A percentile compares a stretch with the other conserved stretches of the same genome.
Evolutionary conservation across 2,113 vertebrate species (phyloP).

Genomic region (Campylomormyrus tamandua): DNA sequence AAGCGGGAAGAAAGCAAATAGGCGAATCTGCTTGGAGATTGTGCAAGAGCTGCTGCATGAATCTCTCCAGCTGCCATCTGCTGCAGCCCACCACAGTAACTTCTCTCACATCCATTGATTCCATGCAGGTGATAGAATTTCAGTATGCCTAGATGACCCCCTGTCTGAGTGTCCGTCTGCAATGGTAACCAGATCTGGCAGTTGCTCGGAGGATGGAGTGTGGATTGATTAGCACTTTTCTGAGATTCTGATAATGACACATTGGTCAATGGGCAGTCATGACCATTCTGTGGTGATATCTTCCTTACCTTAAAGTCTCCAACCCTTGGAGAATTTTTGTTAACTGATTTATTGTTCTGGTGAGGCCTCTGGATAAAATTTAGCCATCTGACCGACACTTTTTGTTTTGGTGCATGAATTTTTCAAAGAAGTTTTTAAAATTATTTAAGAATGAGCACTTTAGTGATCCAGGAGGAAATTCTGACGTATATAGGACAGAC

Average conservation of each 20-base stretch:
- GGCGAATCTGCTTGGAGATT: conserved; percentile 48
- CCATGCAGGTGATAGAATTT: conserved; percentile 59
- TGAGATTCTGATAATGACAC: background rate
- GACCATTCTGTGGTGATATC: background rate
- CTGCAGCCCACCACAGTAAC: conserved; percentile 56
- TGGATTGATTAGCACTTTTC: conserved; percentile 36
- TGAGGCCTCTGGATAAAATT: background rate
- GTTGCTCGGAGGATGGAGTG: conserved; percentile 44
- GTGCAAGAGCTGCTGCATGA: conserved; percentile 21
- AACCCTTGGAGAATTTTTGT: background rate
- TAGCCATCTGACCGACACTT: background rate
- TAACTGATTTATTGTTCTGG: background rate
- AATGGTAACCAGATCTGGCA: conserved; percentile 51
- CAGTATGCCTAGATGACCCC: conserved; percentile 45
- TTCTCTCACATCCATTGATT: conserved; percentile 57
- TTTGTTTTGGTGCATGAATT: background rate
- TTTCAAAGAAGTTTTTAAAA: background rate
- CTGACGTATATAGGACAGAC: background rate
- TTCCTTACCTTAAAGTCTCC: background rate
- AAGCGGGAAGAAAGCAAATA: conserved; percentile 62
- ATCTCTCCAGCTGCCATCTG: conserved; percentile 26
- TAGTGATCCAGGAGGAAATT: background rate
- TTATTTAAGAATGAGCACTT: background rate
- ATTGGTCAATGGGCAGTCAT: background rate
- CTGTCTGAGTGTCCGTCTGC: conserved; percentile 50